Percentiles rank a stretch among this genome's conserved stretches.
These are phyloP conservation scores for Phania funesta DNA, from an alignment of 2,888 invertebrate species.

Conservation along the genomic window DNA sequence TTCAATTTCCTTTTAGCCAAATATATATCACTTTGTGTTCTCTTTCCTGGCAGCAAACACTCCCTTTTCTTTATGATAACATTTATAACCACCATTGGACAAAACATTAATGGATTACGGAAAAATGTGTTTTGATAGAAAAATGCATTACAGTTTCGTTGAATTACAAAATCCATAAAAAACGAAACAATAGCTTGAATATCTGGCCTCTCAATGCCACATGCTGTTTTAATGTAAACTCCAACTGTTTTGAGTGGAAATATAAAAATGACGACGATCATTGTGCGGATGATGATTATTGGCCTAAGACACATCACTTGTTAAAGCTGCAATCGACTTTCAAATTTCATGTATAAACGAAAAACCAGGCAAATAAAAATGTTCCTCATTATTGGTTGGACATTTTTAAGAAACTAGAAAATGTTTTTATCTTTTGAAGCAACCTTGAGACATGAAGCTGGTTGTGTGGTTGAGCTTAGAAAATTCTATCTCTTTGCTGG, in stretches of 20 bases:
- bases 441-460: conserved; percentile 56
- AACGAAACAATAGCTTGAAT: background rate
- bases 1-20: background rate
- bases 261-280: conserved; percentile 8
- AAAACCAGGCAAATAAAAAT: conserved; percentile 22
- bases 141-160: conserved; percentile 41
- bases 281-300: conserved; percentile 33
- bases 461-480: background rate
- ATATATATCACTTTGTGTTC: conserved; percentile 3
- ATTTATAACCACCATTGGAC: conserved; percentile 37
- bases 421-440: background rate
- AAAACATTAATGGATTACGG: conserved; percentile 48
- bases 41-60: background rate
- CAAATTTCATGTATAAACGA: conserved; percentile 23
- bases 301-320: conserved; percentile 42
- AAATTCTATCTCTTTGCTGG: conserved; percentile 7
- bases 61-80: conserved; percentile 9
- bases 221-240: conserved; percentile 61
- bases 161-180: conserved; percentile 23
- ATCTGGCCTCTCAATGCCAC: conserved; percentile 48
- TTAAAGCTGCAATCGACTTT: conserved; percentile 37
- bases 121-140: conserved; percentile 46
- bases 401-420: conserved; percentile 12
- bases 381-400: conserved; percentile 24
- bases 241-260: conserved; percentile 42